These are phyloP conservation scores for Cephus nigrinus DNA, from an alignment of 2,888 invertebrate genomes.

Conservation along the genomic window DNA sequence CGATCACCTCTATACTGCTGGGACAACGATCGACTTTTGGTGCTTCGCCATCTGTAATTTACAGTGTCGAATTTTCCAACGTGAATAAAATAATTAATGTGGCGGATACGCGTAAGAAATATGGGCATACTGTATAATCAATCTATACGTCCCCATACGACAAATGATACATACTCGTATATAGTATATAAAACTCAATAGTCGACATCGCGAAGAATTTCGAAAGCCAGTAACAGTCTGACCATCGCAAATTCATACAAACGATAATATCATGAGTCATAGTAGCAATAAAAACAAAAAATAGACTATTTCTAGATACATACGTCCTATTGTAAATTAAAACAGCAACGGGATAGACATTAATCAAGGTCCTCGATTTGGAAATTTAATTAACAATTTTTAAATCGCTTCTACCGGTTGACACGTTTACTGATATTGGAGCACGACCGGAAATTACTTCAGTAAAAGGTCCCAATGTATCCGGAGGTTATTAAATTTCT, in stretches of 20 bases:
- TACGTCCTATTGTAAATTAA: not conserved
- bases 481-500: not conserved
- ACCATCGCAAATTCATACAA: not conserved
- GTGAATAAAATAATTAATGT: not conserved
- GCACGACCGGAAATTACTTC: not conserved
- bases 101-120: not conserved
- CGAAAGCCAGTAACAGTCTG: not conserved
- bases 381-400: not conserved
- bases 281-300: not conserved
- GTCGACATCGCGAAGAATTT: not conserved
- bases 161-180: not conserved
- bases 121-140: not conserved
- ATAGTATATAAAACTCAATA: not conserved
- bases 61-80: not conserved
- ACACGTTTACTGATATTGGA: not conserved
- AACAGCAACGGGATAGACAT: not conserved
- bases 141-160: not conserved
- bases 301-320: not conserved
- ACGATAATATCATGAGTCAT: not conserved
- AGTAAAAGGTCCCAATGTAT: not conserved
- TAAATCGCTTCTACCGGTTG: not conserved
- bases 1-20: constrained; percentile 58
- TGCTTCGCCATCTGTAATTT: constrained; percentile 63
- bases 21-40: constrained; percentile 68
- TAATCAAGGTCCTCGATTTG: not conserved